Evolutionary conservation across 2,797 vertebrate genomes (phyloP), one percentile per base, ranked within the genome.

Genomic region (Neosilurus mollespiculum): DNA sequence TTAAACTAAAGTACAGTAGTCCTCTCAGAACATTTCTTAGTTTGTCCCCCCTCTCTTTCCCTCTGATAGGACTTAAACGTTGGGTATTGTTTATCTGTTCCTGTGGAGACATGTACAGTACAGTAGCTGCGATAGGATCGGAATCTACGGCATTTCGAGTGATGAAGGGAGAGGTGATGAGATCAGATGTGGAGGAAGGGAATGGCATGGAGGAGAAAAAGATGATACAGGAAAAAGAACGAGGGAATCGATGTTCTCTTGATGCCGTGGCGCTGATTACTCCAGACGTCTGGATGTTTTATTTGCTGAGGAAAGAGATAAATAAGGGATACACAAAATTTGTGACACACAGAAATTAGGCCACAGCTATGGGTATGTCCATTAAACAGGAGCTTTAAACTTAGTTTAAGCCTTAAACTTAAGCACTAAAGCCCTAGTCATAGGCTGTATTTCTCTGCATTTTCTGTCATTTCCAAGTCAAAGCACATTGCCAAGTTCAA

Each of bases 21-120:
- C 64, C 83, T 84, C 79, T 79, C 18, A 62, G 78, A 86, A 67
- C 78, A 79, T 84, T 86, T 76, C 37, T 58, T 58, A 37, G 78
- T 69, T 80, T 56, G 49, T n/a, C 89, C 77, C 83, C 51, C 62
- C n/a, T 26, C 77, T 86, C 67, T 61, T 86, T 82, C 79, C 84
- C 69, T 84, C 78, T 84, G 87, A 91, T 86, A 86, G 86, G 85
- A 86, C 80, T 89, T 86, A 88, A 89, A 89, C 81, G 84, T 80
- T 87, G 80, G 56, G 83, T 87, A 84, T 91, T 90, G 89, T 93
- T 92, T 88, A 91, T 88, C 85, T 89, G 87, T 92, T 93, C 94
- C 89, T 94, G 93, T 92, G 86, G 87, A 89, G 92, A 93, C 94
- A 92, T 90, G 93, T 88, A 90, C 86, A 61, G 75, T 77, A 77